Conservation (phyloP, 1,140 invertebrate genomes). For the Papilio glaucus region DNA sequence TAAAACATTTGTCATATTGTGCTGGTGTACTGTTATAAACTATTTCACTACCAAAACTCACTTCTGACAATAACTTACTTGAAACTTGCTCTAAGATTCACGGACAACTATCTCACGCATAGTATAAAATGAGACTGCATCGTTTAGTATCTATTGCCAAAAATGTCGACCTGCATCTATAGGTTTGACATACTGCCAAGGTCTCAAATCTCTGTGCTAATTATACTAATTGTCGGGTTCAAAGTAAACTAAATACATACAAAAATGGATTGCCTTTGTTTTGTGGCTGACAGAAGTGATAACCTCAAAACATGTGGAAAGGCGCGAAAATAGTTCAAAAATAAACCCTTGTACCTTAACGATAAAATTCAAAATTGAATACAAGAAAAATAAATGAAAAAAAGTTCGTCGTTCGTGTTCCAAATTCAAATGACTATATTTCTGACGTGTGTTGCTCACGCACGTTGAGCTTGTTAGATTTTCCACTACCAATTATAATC, state of each 20-base stretch:
- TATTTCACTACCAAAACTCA: neutral
- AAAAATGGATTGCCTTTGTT: too few relatives aligned
- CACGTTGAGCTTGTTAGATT: too few relatives aligned
- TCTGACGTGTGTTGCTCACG: too few relatives aligned
- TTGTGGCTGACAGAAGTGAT: too few relatives aligned
- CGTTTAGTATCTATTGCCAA: neutral
- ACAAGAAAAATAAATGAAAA: too few relatives aligned
- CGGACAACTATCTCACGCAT: neutral
- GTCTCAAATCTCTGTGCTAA: neutral
- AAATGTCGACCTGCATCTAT: neutral
- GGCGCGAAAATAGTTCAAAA: too few relatives aligned
- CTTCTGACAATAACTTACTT: neutral
- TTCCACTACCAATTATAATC: too few relatives aligned
- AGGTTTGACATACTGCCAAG: constrained; percentile 5
- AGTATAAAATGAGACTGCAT: neutral
- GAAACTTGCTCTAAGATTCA: neutral
- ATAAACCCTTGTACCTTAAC: too few relatives aligned
- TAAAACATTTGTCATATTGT: neutral
- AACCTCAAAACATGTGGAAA: too few relatives aligned
- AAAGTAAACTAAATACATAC: neutral
- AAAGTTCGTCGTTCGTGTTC: too few relatives aligned
- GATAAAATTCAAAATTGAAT: too few relatives aligned
- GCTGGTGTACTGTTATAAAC: neutral
- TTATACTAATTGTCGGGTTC: neutral
- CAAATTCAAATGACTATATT: too few relatives aligned